Conservation (phyloP, 2,888 invertebrate genomes). For the Ischnura elegans region DNA sequence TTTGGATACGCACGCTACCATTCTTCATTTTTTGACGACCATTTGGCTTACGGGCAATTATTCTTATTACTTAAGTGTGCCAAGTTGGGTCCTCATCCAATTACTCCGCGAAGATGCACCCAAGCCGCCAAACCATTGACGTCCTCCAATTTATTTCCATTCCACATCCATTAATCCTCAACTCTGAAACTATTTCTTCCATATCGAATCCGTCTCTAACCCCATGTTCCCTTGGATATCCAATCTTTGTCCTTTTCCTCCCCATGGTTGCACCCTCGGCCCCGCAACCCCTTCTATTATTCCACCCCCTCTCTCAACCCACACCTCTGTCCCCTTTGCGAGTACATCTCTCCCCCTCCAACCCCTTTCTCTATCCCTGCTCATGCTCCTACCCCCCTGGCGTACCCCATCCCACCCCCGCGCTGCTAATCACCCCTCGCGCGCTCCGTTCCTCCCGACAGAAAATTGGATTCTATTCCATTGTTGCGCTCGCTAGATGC, state of each 20-base stretch:
- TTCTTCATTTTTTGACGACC: not conserved
- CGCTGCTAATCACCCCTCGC: slow-evolving; percentile 1
- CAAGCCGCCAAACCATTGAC: not conserved
- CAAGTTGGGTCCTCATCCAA: not conserved
- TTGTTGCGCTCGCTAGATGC: slow-evolving; percentile 39
- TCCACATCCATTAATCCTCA: slow-evolving; percentile 1
- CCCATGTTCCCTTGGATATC: not conserved
- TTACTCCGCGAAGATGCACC: not conserved
- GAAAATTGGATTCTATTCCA: slow-evolving; percentile 54
- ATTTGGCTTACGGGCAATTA: not conserved
- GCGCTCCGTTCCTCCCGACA: slow-evolving; percentile 18
- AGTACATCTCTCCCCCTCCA: not conserved
- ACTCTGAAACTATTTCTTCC: slow-evolving; percentile 27
- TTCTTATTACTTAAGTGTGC: not conserved
- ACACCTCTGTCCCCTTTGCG: not conserved
- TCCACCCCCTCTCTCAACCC: not conserved
- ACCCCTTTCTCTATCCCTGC: not conserved
- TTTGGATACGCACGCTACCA: no score
- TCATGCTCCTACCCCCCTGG: no score
- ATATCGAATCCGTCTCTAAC: not conserved
- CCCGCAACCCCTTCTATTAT: slow-evolving; percentile 36
- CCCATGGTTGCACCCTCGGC: not conserved
- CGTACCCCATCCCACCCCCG: not conserved
- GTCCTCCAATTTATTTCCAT: not conserved
- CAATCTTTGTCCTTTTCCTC: slow-evolving; percentile 31